Conservation (phyloP, 2,888 invertebrate species). For the Metellina segmentata region DNA sequence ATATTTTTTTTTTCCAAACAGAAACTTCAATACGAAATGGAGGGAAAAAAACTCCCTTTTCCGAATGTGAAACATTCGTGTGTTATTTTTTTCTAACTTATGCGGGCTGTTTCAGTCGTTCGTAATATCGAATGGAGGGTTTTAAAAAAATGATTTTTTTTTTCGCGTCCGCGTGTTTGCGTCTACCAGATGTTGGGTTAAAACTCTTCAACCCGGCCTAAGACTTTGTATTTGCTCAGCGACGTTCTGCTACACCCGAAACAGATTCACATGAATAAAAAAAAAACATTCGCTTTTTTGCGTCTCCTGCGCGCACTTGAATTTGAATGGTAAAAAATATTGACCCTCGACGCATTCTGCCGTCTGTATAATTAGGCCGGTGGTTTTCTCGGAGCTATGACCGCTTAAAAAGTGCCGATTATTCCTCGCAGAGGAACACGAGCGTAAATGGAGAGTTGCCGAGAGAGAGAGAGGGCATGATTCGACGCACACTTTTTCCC, state of each 20-base stretch:
- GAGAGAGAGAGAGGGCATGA: background rate
- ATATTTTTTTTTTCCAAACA: constrained; percentile 49
- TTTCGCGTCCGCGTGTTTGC: background rate
- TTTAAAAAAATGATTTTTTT: background rate
- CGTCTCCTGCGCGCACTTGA: background rate
- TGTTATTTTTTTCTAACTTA: constrained; percentile 30
- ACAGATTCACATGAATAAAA: background rate
- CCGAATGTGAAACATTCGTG: background rate
- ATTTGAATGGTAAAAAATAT: background rate
- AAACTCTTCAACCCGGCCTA: constrained; percentile 57
- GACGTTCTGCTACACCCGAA: constrained; percentile 13
- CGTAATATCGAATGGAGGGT: constrained; percentile 1
- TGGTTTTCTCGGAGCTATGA: constrained; percentile 62
- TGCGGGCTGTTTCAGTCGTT: constrained; percentile 34
- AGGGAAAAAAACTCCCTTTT: constrained; percentile 36
- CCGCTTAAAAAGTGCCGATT: constrained; percentile 33
- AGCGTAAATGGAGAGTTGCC: background rate
- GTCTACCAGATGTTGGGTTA: constrained; percentile 68
- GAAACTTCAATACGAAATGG: constrained; percentile 15
- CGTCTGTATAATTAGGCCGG: constrained; percentile 34
- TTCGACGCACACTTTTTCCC: background rate
- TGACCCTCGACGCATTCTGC: background rate
- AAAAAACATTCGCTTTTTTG: background rate
- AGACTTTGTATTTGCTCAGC: constrained; percentile 71
- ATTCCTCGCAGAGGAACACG: background rate